These are phyloP conservation scores for Bradypodion pumilum DNA, from an alignment of 2,797 vertebrate species.

Conservation along the genomic window DNA sequence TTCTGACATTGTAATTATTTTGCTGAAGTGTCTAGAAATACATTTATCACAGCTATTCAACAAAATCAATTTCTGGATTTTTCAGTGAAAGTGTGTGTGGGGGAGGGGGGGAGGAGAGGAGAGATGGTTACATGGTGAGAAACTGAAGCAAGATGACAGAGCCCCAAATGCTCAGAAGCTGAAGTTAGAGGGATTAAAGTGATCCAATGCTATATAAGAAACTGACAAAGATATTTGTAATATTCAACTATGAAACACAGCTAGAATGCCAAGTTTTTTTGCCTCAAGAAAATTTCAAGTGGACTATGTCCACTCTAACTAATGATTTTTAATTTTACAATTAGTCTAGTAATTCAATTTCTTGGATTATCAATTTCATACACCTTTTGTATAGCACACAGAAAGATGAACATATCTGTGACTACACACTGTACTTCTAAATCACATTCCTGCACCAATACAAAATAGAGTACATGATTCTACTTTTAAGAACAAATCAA, in stretches of 20 bases:
- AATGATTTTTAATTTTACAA: constrained; percentile 43
- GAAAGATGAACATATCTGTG: constrained; percentile 38
- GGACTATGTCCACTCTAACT: constrained; percentile 33
- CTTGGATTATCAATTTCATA: constrained; percentile 58
- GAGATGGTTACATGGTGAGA: constrained; percentile 56
- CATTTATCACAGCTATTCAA: constrained; percentile 65
- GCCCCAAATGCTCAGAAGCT: constrained; percentile 55
- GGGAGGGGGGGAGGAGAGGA: constrained; percentile 30
- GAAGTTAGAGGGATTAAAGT: not conserved
- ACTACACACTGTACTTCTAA: constrained; percentile 43
- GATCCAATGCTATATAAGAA: constrained; percentile 23
- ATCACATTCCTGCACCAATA: constrained; percentile 57
- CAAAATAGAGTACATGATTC: constrained; percentile 43
- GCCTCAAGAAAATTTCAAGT: constrained; percentile 13
- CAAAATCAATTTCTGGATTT: constrained; percentile 52
- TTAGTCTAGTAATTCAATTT: constrained; percentile 48
- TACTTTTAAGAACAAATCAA: constrained; percentile 56
- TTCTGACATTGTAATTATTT: constrained; percentile 68
- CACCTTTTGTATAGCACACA: constrained; percentile 45
- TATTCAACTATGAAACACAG: not conserved
- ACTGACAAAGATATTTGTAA: not conserved
- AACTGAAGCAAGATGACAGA: constrained; percentile 62
- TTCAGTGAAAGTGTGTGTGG: constrained; percentile 43
- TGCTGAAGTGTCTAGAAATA: constrained; percentile 69
- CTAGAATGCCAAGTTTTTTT: not conserved